phyloP scores from a whole-genome alignment of 37 sponge, comb jelly and placozoan genomes.

The Theonella swinhoei region DNA sequence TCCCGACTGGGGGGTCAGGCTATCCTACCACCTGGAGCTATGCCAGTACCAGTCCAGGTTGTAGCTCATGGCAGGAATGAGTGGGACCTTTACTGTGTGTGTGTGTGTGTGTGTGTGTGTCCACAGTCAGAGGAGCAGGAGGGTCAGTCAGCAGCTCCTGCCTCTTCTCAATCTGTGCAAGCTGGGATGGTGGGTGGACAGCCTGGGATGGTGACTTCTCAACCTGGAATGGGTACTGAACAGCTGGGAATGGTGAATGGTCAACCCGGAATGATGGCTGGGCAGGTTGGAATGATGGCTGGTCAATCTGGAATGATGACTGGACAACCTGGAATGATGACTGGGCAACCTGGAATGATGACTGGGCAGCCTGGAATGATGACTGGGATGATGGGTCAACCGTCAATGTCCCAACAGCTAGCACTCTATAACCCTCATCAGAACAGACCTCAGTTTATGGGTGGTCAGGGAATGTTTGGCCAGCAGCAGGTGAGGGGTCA shows the following conservation, averaged over 20 bases:
- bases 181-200: not conserved
- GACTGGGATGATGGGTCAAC: not conserved
- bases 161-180: constrained; percentile 2
- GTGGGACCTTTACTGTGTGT: too few relatives aligned
- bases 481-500: constrained; percentile 9
- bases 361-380: not conserved
- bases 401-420: not conserved
- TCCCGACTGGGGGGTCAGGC: constrained; percentile 88
- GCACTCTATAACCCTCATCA: not conserved
- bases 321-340: not conserved
- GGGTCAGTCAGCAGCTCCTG: constrained; percentile 20
- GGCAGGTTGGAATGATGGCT: not conserved
- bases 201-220: not conserved
- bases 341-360: constrained; percentile 13
- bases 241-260: not conserved
- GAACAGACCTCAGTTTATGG: not conserved
- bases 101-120: not conserved
- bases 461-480: constrained; percentile 32
- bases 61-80: too few relatives aligned
- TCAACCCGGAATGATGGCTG: not conserved
- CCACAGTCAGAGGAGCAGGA: not conserved
- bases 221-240: constrained; percentile 20
- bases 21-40: constrained; percentile 48
- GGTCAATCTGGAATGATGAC: constrained; percentile 18
- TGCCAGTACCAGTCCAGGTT: not conserved